Evolutionary conservation across 2,888 invertebrate genomes (phyloP), one percentile per base, ranked within the genome.

Genomic region (Azorinus chamasolen): DNA sequence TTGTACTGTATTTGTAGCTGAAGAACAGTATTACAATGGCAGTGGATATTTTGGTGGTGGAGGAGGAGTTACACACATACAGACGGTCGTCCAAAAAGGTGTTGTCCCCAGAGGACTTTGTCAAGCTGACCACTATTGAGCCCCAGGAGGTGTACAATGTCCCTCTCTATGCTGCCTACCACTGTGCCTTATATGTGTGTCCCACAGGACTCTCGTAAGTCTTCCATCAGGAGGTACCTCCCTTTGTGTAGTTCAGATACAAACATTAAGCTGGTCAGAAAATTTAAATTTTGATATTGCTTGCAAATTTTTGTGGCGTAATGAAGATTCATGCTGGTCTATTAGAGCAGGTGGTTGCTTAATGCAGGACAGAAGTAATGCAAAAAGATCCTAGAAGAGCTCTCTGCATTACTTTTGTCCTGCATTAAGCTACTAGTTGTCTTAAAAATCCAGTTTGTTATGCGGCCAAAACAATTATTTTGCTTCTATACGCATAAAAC

Each of bases 161-260:
- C 27, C 97, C 97, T 0, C 93, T 97, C 48, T 95, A 95, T 88
- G 95, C 97, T 59, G 96, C 97, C 1, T 97, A 96, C 88, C 96
- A 97, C 89, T 96, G 96, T 93, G 95, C 95, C 82, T 93, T 97
- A 64, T 96, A 95, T 91, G 93, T 96, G 45, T 94, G 96, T 88
- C 97, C 97, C 5, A 95, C 96, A 5, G 95, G 96, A 88, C 95
- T 95, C 53, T 95, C 95, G 96, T 96, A 77, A 85, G 86, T 83
- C 53, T 37, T 16, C 6, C 39, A 37, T 12, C 24, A 39, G 16
- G 10, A 41, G 18, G 12, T 41, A 12, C 14, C 41, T 14, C 14
- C 8, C 14, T 14, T 12, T 41, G 8, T 41, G 14, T 8, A 8
- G 10, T 14, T 41, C 41, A 41, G 8, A 14, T 41, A 41, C 14